Conservation (phyloP, 2,888 invertebrate genomes). For the Pachycephus smyrnensis region DNA sequence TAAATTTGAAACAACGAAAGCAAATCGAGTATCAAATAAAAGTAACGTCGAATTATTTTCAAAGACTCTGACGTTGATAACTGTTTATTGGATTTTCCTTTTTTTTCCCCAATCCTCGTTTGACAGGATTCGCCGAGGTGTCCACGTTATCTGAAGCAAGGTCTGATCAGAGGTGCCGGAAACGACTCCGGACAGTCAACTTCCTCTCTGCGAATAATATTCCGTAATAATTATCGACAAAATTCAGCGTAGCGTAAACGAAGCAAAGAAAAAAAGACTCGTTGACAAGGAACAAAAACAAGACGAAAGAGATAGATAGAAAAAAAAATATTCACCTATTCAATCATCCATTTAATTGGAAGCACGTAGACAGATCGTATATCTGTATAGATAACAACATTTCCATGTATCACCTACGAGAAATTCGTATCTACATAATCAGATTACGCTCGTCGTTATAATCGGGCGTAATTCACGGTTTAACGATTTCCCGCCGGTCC, state of each 20-base stretch:
- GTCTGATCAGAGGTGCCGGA: neutral
- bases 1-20: neutral
- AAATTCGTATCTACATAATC: neutral
- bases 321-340: neutral
- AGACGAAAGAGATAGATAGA: neutral
- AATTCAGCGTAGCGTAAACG: neutral
- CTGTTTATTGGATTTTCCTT: neutral
- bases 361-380: neutral
- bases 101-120: neutral
- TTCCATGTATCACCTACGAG: neutral
- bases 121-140: neutral
- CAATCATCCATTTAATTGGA: neutral
- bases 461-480: neutral
- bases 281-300: neutral
- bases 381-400: neutral
- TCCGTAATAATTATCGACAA: neutral
- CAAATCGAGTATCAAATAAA: neutral
- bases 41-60: neutral
- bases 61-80: neutral
- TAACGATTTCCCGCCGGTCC: neutral
- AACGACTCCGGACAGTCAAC: neutral
- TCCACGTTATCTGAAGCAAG: neutral
- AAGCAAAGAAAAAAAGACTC: neutral
- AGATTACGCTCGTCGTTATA: neutral
- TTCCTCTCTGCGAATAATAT: neutral